Evolutionary conservation across 2,797 vertebrate genomes (phyloP), one percentile per base, ranked within the genome.

Genomic region (Acanthurus lineatus): DNA sequence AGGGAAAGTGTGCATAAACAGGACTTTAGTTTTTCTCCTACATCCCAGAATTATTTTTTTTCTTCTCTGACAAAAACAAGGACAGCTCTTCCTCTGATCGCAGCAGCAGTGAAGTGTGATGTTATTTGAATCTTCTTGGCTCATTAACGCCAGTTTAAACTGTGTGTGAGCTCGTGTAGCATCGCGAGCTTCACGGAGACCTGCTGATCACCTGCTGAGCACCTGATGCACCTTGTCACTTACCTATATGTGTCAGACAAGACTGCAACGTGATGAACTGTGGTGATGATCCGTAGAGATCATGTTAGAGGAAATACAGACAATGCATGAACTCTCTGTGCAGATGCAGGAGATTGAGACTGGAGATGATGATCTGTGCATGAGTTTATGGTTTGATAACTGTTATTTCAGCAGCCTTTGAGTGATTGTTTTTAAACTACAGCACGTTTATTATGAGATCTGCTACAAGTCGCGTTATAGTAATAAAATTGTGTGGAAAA

Each of bases 91-190:
- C 49, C 44, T 1, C 60, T 56, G 56, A 77, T 74, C 9, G 47
- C 17, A 44, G 54, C 68, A 53, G 72, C 66, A 69, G 56, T 44
- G n/a, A 32, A 58, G 35, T 64, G 19, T 17, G 25, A 35, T 73
- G 54, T 61, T 58, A 58, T 71, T 62, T 53, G 42, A 83, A 82
- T 84, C 69, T 76, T 49, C 53, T 76, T 32, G 75, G 51, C 77
- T 82, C 69, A 72, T 85, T 79, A 86, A 74, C 72, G 67, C 49
- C 57, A 15, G 19, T 72, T 82, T 88, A 64, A 79, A 79, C 53
- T 73, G 22, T n/a, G 60, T 40, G 77, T 56, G 35, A 70, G 44
- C 15, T 47, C 69, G 64, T 38, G 51, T 32, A 53, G 61, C 49
- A 63, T 28, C 60, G 71, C 9, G 2, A 14, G 49, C 54, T 73